Conservation (phyloP, 2,797 vertebrate species). For the Alca torda region DNA sequence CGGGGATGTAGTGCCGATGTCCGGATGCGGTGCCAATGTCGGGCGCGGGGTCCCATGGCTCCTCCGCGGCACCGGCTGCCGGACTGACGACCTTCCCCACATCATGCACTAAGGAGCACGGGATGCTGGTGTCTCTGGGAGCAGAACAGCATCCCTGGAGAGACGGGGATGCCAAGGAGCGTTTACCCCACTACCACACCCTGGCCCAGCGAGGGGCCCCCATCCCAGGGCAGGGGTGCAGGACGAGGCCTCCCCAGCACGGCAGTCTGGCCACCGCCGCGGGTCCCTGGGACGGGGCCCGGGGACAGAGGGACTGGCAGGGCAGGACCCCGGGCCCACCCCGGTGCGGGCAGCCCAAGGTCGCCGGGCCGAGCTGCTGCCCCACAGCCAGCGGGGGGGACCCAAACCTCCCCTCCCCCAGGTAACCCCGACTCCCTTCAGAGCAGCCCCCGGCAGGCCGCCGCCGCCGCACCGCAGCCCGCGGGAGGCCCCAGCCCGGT, state of each 20-base stretch:
- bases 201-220: no score
- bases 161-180: neutral
- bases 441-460: neutral
- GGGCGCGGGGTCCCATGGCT: neutral
- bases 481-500: neutral
- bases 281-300: neutral
- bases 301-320: neutral
- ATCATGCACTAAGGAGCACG: neutral
- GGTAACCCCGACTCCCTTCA: neutral
- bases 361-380: neutral
- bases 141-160: neutral
- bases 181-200: accelerated
- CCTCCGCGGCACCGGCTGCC: neutral
- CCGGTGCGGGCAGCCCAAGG: neutral
- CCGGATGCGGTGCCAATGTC: neutral
- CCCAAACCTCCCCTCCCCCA: neutral
- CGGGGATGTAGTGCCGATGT: accelerated
- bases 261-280: neutral
- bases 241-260: neutral
- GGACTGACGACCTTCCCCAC: neutral
- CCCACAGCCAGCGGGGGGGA: accelerated
- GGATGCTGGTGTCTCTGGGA: neutral
- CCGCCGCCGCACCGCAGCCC: neutral
- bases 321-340: neutral
- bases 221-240: neutral